Conservation (phyloP, 2,113 vertebrate species). For the Oenanthe oenanthe region DNA sequence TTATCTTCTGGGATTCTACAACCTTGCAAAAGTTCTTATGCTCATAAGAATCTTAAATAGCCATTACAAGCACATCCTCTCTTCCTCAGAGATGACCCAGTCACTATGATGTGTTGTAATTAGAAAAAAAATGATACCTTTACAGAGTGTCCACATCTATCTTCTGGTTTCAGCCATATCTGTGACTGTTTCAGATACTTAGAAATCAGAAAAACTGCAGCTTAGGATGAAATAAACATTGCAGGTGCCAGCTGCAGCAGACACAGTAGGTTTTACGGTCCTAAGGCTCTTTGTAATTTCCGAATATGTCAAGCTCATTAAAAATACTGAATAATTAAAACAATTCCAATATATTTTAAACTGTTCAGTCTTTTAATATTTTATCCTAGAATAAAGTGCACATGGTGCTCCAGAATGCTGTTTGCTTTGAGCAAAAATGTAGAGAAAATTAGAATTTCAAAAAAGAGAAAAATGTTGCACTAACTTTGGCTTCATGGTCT, state of each 20-base stretch:
- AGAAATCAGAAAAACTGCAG: neutral
- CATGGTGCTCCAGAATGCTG: neutral
- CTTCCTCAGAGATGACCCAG: neutral
- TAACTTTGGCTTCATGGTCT: neutral
- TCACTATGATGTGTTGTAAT: neutral
- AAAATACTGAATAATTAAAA: constrained; percentile 47
- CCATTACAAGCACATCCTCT: neutral
- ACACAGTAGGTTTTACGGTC: neutral
- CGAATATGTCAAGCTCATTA: constrained; percentile 1
- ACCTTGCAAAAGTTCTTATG: neutral
- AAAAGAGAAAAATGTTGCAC: neutral
- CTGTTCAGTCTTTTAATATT: constrained; percentile 22
- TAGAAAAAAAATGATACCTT: neutral
- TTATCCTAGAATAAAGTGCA: neutral
- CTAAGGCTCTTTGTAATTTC: neutral
- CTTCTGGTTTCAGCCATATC: neutral
- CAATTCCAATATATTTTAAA: neutral
- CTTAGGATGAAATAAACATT: neutral
- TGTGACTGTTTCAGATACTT: neutral
- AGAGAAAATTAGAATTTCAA: neutral
- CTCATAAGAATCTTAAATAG: neutral
- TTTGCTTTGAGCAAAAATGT: neutral
- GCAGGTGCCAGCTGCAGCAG: neutral
- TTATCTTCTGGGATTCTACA: neutral
- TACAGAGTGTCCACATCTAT: neutral